These are phyloP conservation scores for Antheraea yamamai DNA, from an alignment of 2,888 invertebrate genomes.

Conservation along the genomic window DNA sequence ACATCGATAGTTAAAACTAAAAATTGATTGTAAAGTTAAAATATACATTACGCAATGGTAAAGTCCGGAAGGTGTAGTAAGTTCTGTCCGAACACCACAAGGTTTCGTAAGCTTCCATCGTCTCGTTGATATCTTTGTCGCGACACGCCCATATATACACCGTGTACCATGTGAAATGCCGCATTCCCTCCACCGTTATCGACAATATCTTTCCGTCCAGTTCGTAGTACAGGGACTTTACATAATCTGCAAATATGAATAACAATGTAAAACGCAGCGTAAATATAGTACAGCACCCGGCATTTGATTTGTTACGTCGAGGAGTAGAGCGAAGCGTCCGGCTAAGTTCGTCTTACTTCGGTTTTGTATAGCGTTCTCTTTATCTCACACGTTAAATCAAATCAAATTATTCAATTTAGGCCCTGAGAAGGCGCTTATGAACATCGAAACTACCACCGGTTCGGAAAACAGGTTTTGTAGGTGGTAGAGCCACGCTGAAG, in stretches of 20 bases:
- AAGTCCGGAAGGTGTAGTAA: constrained; percentile 66
- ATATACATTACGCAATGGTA: constrained; percentile 50
- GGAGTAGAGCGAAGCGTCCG: no score
- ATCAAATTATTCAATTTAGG: not conserved
- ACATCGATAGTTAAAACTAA: not conserved
- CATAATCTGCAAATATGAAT: constrained; percentile 51
- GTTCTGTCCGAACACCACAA: constrained; percentile 77
- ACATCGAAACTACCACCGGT: no score
- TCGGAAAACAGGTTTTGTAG: no score
- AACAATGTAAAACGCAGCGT: not conserved
- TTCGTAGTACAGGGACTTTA: constrained; percentile 62
- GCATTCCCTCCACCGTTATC: constrained; percentile 74
- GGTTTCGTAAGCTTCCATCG: constrained; percentile 59
- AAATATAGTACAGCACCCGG: no score
- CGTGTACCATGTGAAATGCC: constrained; percentile 90
- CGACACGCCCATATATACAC: constrained; percentile 90
- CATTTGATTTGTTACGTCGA: no score
- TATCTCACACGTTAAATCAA: no score
- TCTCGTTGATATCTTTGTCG: constrained; percentile 80
- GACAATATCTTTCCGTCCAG: constrained; percentile 75
- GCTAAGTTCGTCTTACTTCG: no score
- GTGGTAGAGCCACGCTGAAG: no score
- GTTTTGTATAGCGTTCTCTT: no score
- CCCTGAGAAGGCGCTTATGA: no score
- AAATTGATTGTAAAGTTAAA: not conserved